These are phyloP conservation scores for Nomada fabriciana DNA, from an alignment of 2,888 invertebrate species.

Conservation along the genomic window DNA sequence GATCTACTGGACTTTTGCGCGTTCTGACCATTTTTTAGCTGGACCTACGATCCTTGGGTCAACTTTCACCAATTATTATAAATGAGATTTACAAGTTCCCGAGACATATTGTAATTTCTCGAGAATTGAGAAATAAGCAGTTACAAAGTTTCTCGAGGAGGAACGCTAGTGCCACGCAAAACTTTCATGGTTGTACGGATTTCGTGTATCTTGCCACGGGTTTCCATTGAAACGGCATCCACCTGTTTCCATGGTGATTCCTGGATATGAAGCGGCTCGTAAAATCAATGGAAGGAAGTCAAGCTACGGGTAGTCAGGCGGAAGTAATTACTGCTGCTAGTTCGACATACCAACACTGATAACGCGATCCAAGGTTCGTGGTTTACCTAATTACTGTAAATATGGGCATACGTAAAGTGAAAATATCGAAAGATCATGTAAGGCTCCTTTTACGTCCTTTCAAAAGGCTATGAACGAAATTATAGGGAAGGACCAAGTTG, in stretches of 20 bases:
- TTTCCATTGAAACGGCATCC: slow-evolving; percentile 61
- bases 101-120: too few relatives aligned
- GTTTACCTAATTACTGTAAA: slow-evolving; percentile 68
- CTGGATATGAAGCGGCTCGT: slow-evolving; percentile 63
- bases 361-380: slow-evolving; percentile 66
- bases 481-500: not conserved
- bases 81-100: too few relatives aligned
- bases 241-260: slow-evolving; percentile 68
- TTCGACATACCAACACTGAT: slow-evolving; percentile 23
- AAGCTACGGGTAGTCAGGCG: slow-evolving; percentile 47
- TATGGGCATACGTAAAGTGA: slow-evolving; percentile 51
- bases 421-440: slow-evolving; percentile 14
- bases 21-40: too few relatives aligned
- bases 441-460: not conserved
- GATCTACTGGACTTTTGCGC: too few relatives aligned
- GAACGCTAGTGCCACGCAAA: not conserved
- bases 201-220: slow-evolving; percentile 45
- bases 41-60: too few relatives aligned
- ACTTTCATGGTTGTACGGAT: slow-evolving; percentile 42
- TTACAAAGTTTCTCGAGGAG: too few relatives aligned
- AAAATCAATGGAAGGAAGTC: slow-evolving; percentile 69
- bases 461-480: not conserved
- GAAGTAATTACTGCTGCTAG: slow-evolving; percentile 52
- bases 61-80: too few relatives aligned
- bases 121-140: too few relatives aligned